Evolutionary conservation across 2,888 invertebrate species (phyloP).

Genomic region (Pristionchus mayeri): DNA sequence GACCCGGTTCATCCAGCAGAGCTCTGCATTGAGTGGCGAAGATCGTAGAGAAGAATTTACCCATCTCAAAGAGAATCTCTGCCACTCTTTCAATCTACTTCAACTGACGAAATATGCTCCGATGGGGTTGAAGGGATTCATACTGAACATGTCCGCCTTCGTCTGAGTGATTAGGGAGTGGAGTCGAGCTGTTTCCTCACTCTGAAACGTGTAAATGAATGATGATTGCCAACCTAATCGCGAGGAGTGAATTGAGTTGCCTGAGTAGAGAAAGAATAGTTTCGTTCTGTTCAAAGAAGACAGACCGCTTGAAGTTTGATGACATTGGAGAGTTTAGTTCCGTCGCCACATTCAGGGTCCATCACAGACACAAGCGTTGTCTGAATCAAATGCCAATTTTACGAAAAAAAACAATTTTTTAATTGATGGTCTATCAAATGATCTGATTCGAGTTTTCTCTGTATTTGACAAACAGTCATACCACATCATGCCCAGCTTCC

Average conservation of each 20-base stretch:
- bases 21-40: conserved; percentile 12
- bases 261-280: no score
- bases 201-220: no score
- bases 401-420: background rate
- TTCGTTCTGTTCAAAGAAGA: no score
- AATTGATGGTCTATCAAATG: background rate
- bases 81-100: background rate
- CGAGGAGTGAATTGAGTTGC: no score
- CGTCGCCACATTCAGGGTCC: background rate
- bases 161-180: background rate
- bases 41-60: background rate
- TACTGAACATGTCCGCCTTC: background rate
- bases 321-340: conserved; percentile 7
- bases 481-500: conserved; percentile 52
- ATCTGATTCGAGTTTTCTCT: no score
- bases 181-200: background rate
- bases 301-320: conserved; percentile 23
- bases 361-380: background rate
- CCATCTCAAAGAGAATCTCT: background rate
- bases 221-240: no score
- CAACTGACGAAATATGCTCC: background rate
- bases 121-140: conserved; percentile 21
- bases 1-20: conserved; percentile 21
- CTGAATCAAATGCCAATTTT: no score
- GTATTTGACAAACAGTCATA: no score